Conservation (phyloP, 1,140 invertebrate genomes). For the Atta texana region DNA sequence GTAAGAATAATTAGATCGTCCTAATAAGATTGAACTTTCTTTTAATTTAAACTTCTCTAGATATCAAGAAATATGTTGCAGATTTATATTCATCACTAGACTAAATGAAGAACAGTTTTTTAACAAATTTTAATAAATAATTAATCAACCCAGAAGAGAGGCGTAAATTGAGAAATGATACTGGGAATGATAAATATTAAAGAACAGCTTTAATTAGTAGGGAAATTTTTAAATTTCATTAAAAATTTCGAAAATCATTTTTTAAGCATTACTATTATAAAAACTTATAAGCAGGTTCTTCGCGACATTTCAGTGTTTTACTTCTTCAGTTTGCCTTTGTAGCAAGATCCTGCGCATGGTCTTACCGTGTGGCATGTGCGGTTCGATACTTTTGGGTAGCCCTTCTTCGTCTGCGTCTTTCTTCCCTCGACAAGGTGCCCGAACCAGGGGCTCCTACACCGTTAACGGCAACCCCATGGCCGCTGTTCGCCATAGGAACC, state of each 20-base stretch:
- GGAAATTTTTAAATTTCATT: background rate
- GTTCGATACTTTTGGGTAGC: constrained; percentile 98
- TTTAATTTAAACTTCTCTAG: background rate
- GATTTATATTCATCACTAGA: background rate
- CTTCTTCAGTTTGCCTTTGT: background rate
- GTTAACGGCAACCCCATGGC: constrained; percentile 73
- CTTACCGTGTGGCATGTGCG: constrained; percentile 94
- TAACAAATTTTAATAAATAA: background rate
- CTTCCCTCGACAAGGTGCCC: constrained; percentile 91
- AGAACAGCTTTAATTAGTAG: background rate
- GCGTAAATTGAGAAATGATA: background rate
- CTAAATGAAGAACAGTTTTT: background rate
- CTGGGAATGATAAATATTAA: background rate
- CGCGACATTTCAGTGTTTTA: background rate
- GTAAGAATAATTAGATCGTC: background rate
- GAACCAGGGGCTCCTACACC: constrained; percentile 73
- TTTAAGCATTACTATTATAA: background rate
- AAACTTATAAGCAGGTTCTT: background rate
- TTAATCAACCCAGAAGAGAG: background rate
- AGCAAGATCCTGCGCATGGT: constrained; percentile 4
- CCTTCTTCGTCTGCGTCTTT: constrained; percentile 94
- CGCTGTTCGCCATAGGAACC: constrained; percentile 76
- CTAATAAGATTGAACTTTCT: background rate
- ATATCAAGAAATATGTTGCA: background rate
- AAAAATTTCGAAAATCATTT: background rate